Evolutionary conservation across 1,140 invertebrate genomes (phyloP), one percentile per base, ranked within the genome.

Genomic region (Megalopta genalis): DNA sequence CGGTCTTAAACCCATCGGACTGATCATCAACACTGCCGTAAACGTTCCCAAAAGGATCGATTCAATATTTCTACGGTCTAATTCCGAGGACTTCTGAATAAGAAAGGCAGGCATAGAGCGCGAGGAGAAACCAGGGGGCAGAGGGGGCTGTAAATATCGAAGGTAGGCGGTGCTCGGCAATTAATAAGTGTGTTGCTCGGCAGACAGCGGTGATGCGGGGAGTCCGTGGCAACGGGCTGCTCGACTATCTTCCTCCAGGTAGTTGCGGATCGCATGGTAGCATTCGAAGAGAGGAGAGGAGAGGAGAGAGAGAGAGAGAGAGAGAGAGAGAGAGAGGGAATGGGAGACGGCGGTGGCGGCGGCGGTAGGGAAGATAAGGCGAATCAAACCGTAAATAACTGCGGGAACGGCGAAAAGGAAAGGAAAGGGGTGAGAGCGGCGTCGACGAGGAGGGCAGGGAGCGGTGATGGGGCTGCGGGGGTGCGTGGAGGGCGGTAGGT

Each of bases 371-470:
- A 86, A 90, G 92, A 93, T 93, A 93, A 93, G 92, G 92, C 92
- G 91, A 93, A 91, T 92, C 91, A 92, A 92, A 92, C 87, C 91
- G 91, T 93, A 93, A 93, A 93, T 93, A 93, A 93, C 92, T 91
- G 90, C 86, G 88, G 42, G 89, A 92, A 92, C 87, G 88, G 88
- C 88, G 90, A 89, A 90, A 91, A 90, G 89, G 86, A 86, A 89
- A 86, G 80, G 64, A 86, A 87, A 74, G 59, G 85, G 66, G 67
- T 52, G 49, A 75, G 42, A 75, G 72, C 21, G 52, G 66, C 57
- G 65, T 46, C 42, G 86, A 62, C 76, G 68, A 27, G 52, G 64
- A 16, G 42, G n/a, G n/a, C n/a, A n/a, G n/a, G 68, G 21, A 66
- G 59, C 23, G 62, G 52, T 49, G 21, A 54, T 57, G 87, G 70